phyloP scores from a whole-genome alignment of 2,797 vertebrate genomes.

The Phoeniculus purpureus region DNA sequence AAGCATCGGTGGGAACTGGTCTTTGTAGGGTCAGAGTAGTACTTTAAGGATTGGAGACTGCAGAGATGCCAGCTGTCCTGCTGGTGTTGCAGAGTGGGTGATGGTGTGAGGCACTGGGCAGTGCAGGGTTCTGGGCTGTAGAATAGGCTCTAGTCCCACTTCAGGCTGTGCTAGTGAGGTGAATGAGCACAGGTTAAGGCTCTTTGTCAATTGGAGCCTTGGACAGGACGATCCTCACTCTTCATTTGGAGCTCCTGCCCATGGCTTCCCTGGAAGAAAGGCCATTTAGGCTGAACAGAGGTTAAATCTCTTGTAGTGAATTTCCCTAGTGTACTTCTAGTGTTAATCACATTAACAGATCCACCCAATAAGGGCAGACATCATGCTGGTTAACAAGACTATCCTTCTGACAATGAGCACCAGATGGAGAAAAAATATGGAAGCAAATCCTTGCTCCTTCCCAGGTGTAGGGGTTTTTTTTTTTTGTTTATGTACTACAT shows the following conservation, averaged over 20 bases:
- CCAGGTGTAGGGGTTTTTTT: not conserved
- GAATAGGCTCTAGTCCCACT: not conserved
- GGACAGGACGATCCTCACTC: not conserved
- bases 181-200: not conserved
- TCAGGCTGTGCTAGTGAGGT: not conserved
- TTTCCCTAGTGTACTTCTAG: not conserved
- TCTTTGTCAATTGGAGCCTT: not conserved
- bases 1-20: not conserved
- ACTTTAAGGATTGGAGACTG: not conserved
- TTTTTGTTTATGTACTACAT: not conserved
- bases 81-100: accelerated
- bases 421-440: not conserved
- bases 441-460: not conserved
- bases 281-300: not conserved
- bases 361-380: not conserved
- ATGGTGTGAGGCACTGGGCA: accelerated
- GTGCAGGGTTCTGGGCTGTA: accelerated
- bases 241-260: not conserved
- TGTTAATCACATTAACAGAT: not conserved
- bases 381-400: not conserved
- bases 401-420: not conserved
- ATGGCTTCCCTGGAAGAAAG: not conserved
- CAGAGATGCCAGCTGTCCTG: not conserved
- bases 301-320: not conserved
- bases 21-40: not conserved